Percentiles rank a stretch among this genome's conserved stretches.
Conservation (phyloP, 1,140 invertebrate genomes). For the Diuraphis noxia region DNA sequence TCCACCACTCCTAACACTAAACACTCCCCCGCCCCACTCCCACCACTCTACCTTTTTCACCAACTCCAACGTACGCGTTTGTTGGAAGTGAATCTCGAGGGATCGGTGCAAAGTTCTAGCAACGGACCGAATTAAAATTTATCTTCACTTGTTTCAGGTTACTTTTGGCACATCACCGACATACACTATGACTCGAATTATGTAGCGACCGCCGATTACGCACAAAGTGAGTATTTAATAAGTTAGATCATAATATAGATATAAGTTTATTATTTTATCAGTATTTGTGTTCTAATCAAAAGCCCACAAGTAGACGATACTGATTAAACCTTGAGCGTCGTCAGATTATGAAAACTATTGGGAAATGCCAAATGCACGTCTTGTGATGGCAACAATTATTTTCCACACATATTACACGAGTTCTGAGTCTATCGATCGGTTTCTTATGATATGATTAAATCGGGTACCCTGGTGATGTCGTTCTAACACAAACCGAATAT, state of each 20-base stretch:
- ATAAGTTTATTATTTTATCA: not conserved
- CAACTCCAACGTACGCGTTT: not conserved
- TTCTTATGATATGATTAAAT: not conserved
- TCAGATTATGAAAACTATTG: not conserved
- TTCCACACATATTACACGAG: not conserved
- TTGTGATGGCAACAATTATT: not conserved
- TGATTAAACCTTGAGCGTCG: not conserved
- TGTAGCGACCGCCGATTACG: constrained; percentile 71
- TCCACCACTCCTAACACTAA: not conserved
- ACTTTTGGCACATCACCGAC: constrained; percentile 91
- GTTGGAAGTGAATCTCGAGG: not conserved
- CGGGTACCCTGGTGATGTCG: not conserved
- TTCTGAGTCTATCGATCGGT: not conserved
- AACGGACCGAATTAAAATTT: not conserved
- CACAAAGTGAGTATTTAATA: constrained; percentile 67
- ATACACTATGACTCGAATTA: constrained; percentile 84
- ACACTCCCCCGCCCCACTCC: too few species aligned
- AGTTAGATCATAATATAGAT: not conserved
- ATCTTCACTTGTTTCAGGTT: constrained; percentile 69
- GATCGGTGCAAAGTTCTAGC: constrained; percentile 8
- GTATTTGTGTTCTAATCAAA: not conserved
- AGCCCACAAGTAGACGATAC: not conserved
- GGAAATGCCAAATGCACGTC: not conserved
- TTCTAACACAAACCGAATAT: not conserved
- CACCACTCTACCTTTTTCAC: too few species aligned